Conservation (phyloP, 2,888 invertebrate species). For the Bombylius discolor region DNA sequence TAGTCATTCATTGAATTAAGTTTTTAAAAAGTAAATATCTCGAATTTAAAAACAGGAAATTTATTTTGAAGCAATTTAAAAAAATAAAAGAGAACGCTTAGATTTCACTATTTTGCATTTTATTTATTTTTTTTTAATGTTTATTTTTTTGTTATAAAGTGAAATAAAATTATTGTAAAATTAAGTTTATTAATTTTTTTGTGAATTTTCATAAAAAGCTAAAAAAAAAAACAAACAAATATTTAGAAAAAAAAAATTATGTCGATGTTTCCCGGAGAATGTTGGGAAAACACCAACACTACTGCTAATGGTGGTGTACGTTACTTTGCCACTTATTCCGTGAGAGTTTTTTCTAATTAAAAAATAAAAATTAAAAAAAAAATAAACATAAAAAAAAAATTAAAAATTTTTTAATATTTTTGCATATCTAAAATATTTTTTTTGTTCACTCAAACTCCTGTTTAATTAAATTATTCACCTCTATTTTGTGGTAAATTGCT, state of each 20-base stretch:
- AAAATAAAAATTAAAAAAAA: conserved; percentile 1
- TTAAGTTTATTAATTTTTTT: too few species aligned
- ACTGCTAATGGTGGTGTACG: conserved; percentile 12
- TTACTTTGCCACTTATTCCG: conserved; percentile 15
- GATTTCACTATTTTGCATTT: not conserved
- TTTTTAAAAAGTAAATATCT: not conserved
- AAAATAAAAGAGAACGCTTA: too few species aligned
- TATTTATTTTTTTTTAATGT: not conserved
- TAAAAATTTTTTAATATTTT: not conserved
- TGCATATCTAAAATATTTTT: too few species aligned
- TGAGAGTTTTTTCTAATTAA: conserved; percentile 10
- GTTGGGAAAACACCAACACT: conserved; percentile 16
- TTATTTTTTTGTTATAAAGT: too few species aligned
- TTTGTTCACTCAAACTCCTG: not conserved
- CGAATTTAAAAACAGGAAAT: not conserved
- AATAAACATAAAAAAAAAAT: not conserved
- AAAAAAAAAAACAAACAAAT: too few species aligned
- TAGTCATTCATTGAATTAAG: not conserved
- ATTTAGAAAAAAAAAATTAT: conserved; percentile 4
- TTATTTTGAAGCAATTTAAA: too few species aligned
- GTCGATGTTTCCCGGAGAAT: conserved; percentile 16
- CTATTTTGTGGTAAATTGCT: not conserved
- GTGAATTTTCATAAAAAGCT: too few species aligned
- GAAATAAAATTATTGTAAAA: too few species aligned
- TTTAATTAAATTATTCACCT: not conserved